phyloP scores from a whole-genome alignment of 2,888 invertebrate species.

The Mythimna loreyi region DNA sequence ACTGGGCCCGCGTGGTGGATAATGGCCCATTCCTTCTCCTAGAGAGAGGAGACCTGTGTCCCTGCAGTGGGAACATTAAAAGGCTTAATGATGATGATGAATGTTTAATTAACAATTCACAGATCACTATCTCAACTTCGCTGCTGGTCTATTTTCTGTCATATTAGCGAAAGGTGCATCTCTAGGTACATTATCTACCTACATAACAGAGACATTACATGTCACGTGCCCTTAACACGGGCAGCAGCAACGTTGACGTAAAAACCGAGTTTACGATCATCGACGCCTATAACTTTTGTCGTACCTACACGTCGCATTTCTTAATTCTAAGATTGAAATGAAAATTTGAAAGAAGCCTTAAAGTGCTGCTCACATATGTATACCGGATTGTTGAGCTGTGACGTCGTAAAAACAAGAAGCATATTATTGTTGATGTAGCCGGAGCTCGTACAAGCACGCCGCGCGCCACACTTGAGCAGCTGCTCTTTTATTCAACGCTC shows the following conservation, averaged over 20 bases:
- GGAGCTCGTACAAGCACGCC: not conserved
- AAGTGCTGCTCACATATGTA: slow-evolving; percentile 50
- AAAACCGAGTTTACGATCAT: slow-evolving; percentile 23
- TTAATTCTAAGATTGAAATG: slow-evolving; percentile 33
- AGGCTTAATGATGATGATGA: no score
- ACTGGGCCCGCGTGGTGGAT: no score
- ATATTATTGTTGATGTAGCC: slow-evolving; percentile 56
- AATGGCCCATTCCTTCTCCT: no score
- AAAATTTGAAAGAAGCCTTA: slow-evolving; percentile 31
- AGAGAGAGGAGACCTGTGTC: no score
- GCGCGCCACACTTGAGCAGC: slow-evolving; percentile 7
- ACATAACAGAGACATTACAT: not conserved
- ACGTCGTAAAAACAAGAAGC: slow-evolving; percentile 54
- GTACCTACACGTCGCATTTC: slow-evolving; percentile 4
- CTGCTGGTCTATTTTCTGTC: not conserved
- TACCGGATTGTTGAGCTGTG: slow-evolving; percentile 27
- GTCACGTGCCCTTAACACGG: not conserved
- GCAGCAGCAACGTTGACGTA: slow-evolving; percentile 1
- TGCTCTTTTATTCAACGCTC: slow-evolving; percentile 59
- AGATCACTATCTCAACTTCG: not conserved
- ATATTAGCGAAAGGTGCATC: not conserved
- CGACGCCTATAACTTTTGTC: slow-evolving; percentile 11
- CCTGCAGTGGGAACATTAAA: no score
- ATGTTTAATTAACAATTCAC: no score
- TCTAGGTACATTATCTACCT: not conserved